Base-by-base conservation (phyloP, 2,797 vertebrate species). In the Nyctibius grandis region DNA sequence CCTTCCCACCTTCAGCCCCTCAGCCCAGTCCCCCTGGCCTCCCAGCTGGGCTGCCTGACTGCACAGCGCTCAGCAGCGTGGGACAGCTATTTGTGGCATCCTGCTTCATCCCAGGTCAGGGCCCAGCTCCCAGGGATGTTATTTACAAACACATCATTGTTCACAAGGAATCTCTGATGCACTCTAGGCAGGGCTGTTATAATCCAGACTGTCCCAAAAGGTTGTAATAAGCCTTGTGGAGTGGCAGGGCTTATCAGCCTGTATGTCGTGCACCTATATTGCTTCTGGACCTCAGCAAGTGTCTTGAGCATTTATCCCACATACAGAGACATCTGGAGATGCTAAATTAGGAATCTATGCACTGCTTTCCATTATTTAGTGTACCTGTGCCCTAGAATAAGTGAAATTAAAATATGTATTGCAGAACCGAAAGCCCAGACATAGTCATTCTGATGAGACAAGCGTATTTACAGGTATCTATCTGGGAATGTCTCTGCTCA, bases 341-440 rank as follows among this genome's bases (percentile, higher is more conserved):
- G 36, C 51, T 88, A 84, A 84, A 84, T 65, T n/a, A 88, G 57
- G 82, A 83, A 81, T 44, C 25, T 34, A 48, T 88, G 50, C 17
- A 47, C 31, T 61, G 42, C 20, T 78, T 83, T 75, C 42, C 25
- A 22, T 77, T 82, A 67, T 63, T 87, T 76, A 48, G 36, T 33
- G n/a, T 67, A 34, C 47, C 56, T 0, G 0, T 69, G 50, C 22
- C 31, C 45, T 34, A 38, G 31, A 40, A 82, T 57, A 87, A 82
- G 17, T 67, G 45, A 93, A 89, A 94, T 86, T 56, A 80, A 93
- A 90, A 33, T 68, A 69, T 6, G 3, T 42, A 22, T 89, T 89
- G 63, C 59, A 87, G 84, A 91, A 70, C 45, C 34, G 61, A 91
- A 91, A 82, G 22, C 47, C 48, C 48, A 69, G 60, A 48, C 13